These are phyloP conservation scores for Umimayanthus kanabou DNA, from an alignment of 92 coral and sea anemone genomes.

Conservation along the genomic window DNA sequence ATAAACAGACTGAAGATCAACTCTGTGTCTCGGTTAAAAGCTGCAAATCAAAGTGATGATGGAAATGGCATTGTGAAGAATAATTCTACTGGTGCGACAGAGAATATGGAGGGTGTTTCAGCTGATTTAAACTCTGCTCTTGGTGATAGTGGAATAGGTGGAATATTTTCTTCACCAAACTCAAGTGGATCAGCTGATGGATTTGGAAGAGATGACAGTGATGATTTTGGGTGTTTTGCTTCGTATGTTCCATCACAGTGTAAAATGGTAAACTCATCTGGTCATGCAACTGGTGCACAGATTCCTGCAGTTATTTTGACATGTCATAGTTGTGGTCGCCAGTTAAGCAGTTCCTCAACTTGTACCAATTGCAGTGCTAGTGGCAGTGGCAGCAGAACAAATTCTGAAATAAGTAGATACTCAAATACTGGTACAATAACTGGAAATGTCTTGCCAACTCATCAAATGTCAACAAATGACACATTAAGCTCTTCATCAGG, in stretches of 20 bases:
- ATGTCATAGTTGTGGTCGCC: conserved; percentile 61
- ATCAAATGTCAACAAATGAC: not conserved
- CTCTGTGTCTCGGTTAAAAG: conserved; percentile 75
- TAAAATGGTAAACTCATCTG: conserved; percentile 8
- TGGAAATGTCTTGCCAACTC: not conserved
- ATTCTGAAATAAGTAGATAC: not conserved
- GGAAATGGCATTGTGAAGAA: not conserved
- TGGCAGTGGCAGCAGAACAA: not conserved
- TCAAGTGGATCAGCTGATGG: conserved; percentile 14
- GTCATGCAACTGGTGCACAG: conserved; percentile 19
- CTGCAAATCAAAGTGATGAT: conserved; percentile 48
- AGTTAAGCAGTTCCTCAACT: conserved; percentile 21
- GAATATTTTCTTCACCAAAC: conserved; percentile 23
- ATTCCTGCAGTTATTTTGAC: conserved; percentile 54
- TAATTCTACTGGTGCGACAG: not conserved
- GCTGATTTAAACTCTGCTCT: conserved; percentile 2
- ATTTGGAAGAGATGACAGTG: conserved; percentile 45
- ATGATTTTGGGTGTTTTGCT: conserved; percentile 70
- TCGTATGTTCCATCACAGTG: conserved; percentile 31
- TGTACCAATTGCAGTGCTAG: conserved; percentile 13
- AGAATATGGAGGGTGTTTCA: not conserved
- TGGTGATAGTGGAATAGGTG: conserved; percentile 20
- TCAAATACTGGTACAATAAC: not conserved
- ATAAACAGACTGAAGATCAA: conserved; percentile 76
- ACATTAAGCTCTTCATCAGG: not conserved